Conservation (phyloP, 1,140 invertebrate species). For the Microplitis mediator region DNA sequence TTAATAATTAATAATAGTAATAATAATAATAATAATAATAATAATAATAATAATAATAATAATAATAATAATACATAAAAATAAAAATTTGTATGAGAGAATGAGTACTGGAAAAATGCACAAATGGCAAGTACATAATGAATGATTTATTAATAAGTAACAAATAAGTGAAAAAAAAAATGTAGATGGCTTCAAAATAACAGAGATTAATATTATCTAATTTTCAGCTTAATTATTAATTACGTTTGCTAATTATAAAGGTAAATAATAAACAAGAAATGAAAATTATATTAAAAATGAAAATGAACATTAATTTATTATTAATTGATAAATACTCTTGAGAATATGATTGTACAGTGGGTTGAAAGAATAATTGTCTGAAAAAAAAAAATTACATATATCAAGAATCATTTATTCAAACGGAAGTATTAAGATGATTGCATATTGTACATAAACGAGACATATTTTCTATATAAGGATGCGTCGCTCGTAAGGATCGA, state of each 20-base stretch:
- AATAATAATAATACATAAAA: constrained; percentile 8
- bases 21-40: not conserved
- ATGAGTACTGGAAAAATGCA: constrained; percentile 17
- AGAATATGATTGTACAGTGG: constrained; percentile 60
- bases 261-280: not conserved
- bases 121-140: constrained; percentile 22
- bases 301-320: not conserved
- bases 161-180: constrained; percentile 28
- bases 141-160: constrained; percentile 16
- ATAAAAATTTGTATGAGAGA: constrained; percentile 14
- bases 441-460: constrained; percentile 65
- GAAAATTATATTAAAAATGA: no score
- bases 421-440: constrained; percentile 57
- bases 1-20: no score
- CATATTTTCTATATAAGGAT: constrained; percentile 64
- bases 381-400: constrained; percentile 50
- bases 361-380: constrained; percentile 52
- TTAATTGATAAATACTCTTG: constrained; percentile 46
- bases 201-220: constrained; percentile 7
- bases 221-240: constrained; percentile 12
- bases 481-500: constrained; percentile 56
- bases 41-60: not conserved
- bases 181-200: constrained; percentile 26
- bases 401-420: constrained; percentile 55
- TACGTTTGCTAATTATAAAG: not conserved